Conservation (phyloP, 1,140 invertebrate species). For the Hydropsyche tenuis region DNA sequence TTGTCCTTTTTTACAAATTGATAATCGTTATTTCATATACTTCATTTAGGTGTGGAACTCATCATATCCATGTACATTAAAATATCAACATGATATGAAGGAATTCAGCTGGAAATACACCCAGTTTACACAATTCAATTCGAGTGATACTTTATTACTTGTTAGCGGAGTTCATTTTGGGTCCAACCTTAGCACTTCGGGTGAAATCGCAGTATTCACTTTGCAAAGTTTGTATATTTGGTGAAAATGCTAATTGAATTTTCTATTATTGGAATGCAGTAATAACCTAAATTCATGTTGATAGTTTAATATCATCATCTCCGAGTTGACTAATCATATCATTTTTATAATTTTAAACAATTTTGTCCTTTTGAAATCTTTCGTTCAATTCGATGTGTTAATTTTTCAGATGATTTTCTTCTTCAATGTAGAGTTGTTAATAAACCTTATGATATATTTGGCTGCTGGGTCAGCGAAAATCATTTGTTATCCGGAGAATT, state of each 20-base stretch:
- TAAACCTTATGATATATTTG: slow-evolving; percentile 90
- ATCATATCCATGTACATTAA: slow-evolving; percentile 73
- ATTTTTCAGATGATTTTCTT: slow-evolving; percentile 47
- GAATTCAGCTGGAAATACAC: slow-evolving; percentile 88
- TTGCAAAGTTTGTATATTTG: slow-evolving; percentile 66
- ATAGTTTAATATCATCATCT: slow-evolving; percentile 12
- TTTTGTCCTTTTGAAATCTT: not conserved
- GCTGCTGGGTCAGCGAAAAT: slow-evolving; percentile 86
- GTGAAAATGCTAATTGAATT: not conserved
- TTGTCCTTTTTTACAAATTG: no score
- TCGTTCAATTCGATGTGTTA: no score
- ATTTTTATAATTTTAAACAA: not conserved
- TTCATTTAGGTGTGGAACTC: slow-evolving; percentile 77
- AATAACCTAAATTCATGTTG: slow-evolving; percentile 11
- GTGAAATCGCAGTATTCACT: slow-evolving; percentile 88
- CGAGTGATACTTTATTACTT: slow-evolving; percentile 79
- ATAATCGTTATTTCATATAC: no score
- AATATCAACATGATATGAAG: slow-evolving; percentile 83
- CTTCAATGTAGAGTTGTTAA: slow-evolving; percentile 83
- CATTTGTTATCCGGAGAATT: slow-evolving; percentile 83
- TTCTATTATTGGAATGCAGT: not conserved
- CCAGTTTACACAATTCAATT: slow-evolving; percentile 89
- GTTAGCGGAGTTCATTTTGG: slow-evolving; percentile 90
- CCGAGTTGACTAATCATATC: not conserved
- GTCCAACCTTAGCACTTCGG: slow-evolving; percentile 77